Conservation (phyloP, 92 coral and sea anemone genomes). For the Blastomussa wellsi region DNA sequence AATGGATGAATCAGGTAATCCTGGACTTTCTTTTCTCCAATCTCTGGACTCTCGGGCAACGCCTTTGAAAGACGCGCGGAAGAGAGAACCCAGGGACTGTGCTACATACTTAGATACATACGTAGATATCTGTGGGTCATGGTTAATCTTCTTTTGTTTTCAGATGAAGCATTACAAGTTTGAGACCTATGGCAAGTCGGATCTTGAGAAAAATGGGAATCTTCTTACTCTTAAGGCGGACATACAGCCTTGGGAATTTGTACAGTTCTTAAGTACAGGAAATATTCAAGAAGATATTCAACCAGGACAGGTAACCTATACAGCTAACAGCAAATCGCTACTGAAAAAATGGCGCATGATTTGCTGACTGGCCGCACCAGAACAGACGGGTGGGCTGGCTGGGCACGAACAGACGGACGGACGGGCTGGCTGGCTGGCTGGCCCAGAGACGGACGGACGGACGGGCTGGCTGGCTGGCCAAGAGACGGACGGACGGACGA, state of each 20-base stretch:
- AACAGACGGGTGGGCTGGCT: not conserved
- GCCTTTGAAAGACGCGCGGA: too few relatives aligned
- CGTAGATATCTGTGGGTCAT: too few relatives aligned
- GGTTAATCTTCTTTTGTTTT: not conserved
- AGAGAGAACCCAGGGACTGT: too few relatives aligned
- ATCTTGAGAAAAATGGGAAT: conserved; percentile 46
- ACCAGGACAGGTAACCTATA: conserved; percentile 55
- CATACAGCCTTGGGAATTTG: conserved; percentile 67
- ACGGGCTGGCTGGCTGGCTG: not conserved
- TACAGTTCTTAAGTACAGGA: conserved; percentile 67
- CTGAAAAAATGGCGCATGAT: not conserved
- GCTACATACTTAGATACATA: too few relatives aligned
- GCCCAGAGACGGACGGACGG: not conserved
- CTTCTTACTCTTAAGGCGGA: conserved; percentile 54
- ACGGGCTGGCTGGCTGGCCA: not conserved
- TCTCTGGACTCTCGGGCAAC: too few relatives aligned
- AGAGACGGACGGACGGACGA: too few relatives aligned
- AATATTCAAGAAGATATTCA: conserved; percentile 51
- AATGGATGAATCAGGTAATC: too few relatives aligned
- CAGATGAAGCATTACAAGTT: conserved; percentile 66
- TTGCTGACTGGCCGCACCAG: not conserved
- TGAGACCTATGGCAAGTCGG: conserved; percentile 37
- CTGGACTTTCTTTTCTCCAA: too few relatives aligned
- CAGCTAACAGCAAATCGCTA: not conserved
- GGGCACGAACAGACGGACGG: not conserved